Evolutionary conservation across 2,888 invertebrate species (phyloP), one percentile per base, ranked within the genome.

Genomic region (Polietes domitor): DNA sequence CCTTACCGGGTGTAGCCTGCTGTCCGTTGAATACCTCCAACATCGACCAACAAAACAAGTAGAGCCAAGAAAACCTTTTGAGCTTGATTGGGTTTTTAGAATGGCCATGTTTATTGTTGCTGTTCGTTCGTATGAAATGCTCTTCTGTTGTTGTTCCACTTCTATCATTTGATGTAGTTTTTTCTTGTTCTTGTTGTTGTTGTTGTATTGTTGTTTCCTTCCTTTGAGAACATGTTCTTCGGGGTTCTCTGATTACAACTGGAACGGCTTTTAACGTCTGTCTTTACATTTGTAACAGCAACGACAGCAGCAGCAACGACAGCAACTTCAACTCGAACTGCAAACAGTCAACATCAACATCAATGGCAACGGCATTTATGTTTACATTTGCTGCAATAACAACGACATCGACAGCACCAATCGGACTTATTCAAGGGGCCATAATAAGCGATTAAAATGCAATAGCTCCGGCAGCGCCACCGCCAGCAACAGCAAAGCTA

Each of bases 71-170:
- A 78, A 82, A 79, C 79, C 78, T 81, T 82, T 79, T 76, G 78
- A 82, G 81, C 79, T 79, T 82, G 81, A 85, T 85, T 85, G 85
- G 79, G 76, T 82, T 81, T 85, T 85, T 79, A 37, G 78, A 80
- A 84, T 81, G 78, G 80, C 81, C 80, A 61, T 84, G 80, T 84
- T 80, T 72, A 32, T 32, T 72, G 53, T 50, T 32, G 65, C 15
- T 65, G 65, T 17, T 65, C n/a, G 65, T 37, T 37, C 19, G n/a
- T 32, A 12, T 71, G 53, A n/a, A 24, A 61, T 21, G 53, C 32
- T 28, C 53, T 21, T 71, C 63, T 55, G 43, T 82, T 71, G 75
- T 75, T 74, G 70, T 68, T 70, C 55, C 32, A 50, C 61, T 47
- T 65, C 63, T 75, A 74, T 1, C 32, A 32, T 28, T 21, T 19